phyloP scores from a whole-genome alignment of 2,888 invertebrate genomes.

The Eulithis prunata region DNA sequence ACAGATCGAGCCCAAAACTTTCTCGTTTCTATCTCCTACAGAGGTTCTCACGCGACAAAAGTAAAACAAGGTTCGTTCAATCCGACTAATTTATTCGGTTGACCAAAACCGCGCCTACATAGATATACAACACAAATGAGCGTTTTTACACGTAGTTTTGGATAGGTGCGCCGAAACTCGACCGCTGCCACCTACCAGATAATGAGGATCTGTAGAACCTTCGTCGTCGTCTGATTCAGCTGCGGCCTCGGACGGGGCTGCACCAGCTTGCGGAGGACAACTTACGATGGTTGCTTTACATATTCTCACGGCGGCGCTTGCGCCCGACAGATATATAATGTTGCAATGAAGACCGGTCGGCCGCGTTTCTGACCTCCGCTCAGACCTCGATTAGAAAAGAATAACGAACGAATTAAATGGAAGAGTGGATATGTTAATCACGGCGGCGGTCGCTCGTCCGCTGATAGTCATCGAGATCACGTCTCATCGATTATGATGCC shows the following conservation, averaged over 20 bases:
- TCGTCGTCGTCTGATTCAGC: constrained; percentile 39
- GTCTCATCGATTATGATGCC: constrained; percentile 54
- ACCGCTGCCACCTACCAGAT: constrained; percentile 45
- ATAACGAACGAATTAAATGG: constrained; percentile 59
- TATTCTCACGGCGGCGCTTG: constrained; percentile 81
- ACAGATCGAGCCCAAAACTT: constrained; percentile 49
- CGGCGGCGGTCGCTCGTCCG: constrained; percentile 44
- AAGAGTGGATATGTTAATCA: constrained; percentile 56
- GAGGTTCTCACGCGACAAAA: constrained; percentile 74
- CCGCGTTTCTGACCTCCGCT: constrained; percentile 60
- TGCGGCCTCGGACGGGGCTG: constrained; percentile 36
- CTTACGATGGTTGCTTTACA: constrained; percentile 54
- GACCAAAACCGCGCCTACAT: constrained; percentile 69
- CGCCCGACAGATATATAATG: constrained; percentile 67
- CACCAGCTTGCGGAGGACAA: constrained; percentile 48
- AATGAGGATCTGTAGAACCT: constrained; percentile 41
- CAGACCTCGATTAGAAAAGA: constrained; percentile 62
- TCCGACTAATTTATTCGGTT: constrained; percentile 60
- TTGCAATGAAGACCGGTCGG: constrained; percentile 74
- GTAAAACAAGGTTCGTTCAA: constrained; percentile 67
- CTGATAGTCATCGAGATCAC: constrained; percentile 54
- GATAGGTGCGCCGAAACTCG: constrained; percentile 61
- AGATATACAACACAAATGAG: constrained; percentile 63
- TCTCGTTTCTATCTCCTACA: constrained; percentile 56
- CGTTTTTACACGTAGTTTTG: constrained; percentile 65